Conservation (phyloP, 2,888 invertebrate species). For the Drosophila melanosoma region DNA sequence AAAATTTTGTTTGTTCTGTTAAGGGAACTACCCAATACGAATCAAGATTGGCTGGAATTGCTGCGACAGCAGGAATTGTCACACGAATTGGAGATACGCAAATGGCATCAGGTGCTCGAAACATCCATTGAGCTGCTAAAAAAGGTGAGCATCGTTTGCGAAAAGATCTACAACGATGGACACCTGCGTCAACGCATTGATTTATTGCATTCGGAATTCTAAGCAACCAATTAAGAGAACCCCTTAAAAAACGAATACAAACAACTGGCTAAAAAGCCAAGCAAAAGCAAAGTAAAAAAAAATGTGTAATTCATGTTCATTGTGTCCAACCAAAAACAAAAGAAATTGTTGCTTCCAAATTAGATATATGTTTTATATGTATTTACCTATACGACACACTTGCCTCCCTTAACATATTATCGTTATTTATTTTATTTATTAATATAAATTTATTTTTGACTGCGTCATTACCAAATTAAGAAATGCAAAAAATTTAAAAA, state of each 20-base stretch:
- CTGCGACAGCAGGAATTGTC: constrained; percentile 92
- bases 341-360: constrained; percentile 59
- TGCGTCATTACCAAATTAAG: background rate
- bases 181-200: constrained; percentile 81
- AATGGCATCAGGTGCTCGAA: constrained; percentile 92
- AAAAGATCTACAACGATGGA: constrained; percentile 82
- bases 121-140: constrained; percentile 89
- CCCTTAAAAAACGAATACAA: background rate
- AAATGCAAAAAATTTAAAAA: background rate
- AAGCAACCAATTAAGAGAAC: constrained; percentile 45
- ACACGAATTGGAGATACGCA: constrained; percentile 92
- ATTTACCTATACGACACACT: background rate
- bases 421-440: background rate
- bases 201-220: constrained; percentile 73
- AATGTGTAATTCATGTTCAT: constrained; percentile 58
- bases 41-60: constrained; percentile 93
- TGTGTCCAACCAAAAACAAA: constrained; percentile 37
- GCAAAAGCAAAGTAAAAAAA: constrained; percentile 22
- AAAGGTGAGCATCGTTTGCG: constrained; percentile 88
- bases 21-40: constrained; percentile 90
- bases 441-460: background rate
- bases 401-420: background rate
- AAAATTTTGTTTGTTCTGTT: background rate
- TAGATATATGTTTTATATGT: constrained; percentile 21
- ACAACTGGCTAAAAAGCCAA: constrained; percentile 20